Evolutionary conservation across 2,888 invertebrate genomes (phyloP).

Genomic region (Scaptomyza cyrtandrae): DNA sequence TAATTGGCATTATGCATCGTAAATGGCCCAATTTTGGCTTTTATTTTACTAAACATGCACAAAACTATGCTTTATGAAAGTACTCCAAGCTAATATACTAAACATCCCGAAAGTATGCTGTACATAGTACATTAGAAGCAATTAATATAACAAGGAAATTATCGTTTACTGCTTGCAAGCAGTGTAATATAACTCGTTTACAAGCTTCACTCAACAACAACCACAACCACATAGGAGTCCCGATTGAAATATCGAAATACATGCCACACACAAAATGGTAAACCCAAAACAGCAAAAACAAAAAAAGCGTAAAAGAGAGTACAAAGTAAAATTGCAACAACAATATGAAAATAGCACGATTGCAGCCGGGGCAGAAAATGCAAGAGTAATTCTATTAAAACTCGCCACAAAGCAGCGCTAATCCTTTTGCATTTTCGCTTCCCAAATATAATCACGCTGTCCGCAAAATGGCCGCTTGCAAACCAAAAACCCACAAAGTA

Average conservation of each 20-base stretch:
- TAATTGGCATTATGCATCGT: too few relatives aligned
- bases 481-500: slow-evolving; percentile 17
- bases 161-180: slow-evolving; percentile 4
- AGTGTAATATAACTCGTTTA: not conserved
- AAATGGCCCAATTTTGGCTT: too few relatives aligned
- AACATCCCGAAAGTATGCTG: not conserved
- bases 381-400: slow-evolving; percentile 72
- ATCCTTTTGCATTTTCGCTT: slow-evolving; percentile 60
- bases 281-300: not conserved
- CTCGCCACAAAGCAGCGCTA: slow-evolving; percentile 67
- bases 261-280: slow-evolving; percentile 28
- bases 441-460: slow-evolving; percentile 57
- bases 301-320: not conserved
- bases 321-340: slow-evolving; percentile 20
- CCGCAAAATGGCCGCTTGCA: slow-evolving; percentile 58
- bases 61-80: too few relatives aligned
- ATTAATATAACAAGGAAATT: too few relatives aligned
- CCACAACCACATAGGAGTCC: slow-evolving; percentile 16
- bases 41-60: too few relatives aligned
- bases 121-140: not conserved
- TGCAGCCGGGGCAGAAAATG: slow-evolving; percentile 39
- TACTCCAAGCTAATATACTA: too few relatives aligned
- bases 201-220: slow-evolving; percentile 1
- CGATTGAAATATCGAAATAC: slow-evolving; percentile 37
- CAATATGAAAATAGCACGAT: slow-evolving; percentile 3